phyloP scores from a whole-genome alignment of 1,140 invertebrate genomes.

The Babylonia areolata region DNA sequence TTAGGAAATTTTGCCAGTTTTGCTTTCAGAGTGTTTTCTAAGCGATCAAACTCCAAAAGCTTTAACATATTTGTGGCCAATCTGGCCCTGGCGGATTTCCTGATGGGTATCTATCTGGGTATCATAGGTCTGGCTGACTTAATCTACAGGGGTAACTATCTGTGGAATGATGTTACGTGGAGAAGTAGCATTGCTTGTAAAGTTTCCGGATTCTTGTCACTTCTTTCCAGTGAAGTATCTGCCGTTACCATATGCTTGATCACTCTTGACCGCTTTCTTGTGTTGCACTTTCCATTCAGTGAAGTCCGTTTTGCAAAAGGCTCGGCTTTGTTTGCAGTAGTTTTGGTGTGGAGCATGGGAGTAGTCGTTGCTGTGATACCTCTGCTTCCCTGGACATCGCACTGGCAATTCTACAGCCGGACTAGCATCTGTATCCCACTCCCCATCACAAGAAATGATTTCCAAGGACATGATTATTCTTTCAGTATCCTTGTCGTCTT shows the following conservation, averaged over 20 bases:
- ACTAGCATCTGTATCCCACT: background rate
- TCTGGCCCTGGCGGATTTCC: conserved; percentile 12
- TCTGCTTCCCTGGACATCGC: background rate
- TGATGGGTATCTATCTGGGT: conserved; percentile 23
- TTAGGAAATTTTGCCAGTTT: conserved; percentile 18
- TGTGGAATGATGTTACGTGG: background rate
- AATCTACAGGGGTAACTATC: background rate
- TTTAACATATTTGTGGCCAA: conserved; percentile 16
- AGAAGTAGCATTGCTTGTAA: background rate
- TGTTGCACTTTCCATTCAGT: conserved; percentile 58
- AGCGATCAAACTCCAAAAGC: background rate
- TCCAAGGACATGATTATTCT: background rate
- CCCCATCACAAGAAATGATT: background rate
- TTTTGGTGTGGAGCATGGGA: background rate
- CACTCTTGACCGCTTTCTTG: conserved; percentile 60
- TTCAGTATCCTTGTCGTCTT: background rate
- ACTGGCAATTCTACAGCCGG: conserved; percentile 1
- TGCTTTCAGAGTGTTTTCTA: background rate
- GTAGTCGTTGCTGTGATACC: background rate
- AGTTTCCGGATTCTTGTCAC: conserved; percentile 59
- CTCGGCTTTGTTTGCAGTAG: background rate
- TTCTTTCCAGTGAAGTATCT: conserved; percentile 59
- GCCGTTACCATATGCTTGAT: conserved; percentile 59
- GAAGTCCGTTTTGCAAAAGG: conserved; percentile 1
- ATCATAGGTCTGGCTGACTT: conserved; percentile 21